Base-by-base conservation (phyloP, 2,113 vertebrate genomes). In the Blennius ocellaris region DNA sequence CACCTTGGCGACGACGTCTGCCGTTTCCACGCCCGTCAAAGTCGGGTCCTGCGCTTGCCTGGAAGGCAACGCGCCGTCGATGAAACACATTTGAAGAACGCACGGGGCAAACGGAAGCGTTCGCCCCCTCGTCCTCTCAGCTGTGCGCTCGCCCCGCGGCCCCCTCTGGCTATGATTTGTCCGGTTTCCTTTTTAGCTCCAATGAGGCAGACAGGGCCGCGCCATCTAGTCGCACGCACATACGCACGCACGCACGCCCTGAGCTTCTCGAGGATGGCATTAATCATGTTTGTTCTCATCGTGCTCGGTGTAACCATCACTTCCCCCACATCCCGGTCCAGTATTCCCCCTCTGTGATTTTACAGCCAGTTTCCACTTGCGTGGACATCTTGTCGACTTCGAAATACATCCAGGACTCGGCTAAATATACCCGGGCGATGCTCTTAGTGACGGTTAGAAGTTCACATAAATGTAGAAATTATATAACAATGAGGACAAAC, bases 101-200 rank as follows among this genome's bases (percentile, higher is more conserved):
- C 44, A 16, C 16, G 50, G 15, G 10, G 21, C 21, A 43, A 76
- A 74, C 50, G 54, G 52, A 73, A 30, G 76, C 0, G 38, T 36
- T 60, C 47, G 47, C 38, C 59, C 75, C 62, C 78, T 60, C 87
- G 57, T 45, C 63, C 60, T 5, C 40, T 67, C 60, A 61, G 57
- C 60, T 64, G 57, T 56, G 73, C 30, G 45, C 61, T 53, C 21
- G 66, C 70, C 41, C 67, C 2, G 11, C 52, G 70, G 7, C 21
- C 81, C n/a, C 84, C 84, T 82, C 76, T 5, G 82, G 89, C 89
- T 69, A 77, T 7, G 58, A 84, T 88, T 83, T 71, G 78, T 76
- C 75, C 85, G 75, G 69, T 78, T 89, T 90, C 75, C 78, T 78
- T 88, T 90, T 85, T 78, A 86, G 77, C 75, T 88, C 77, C 80